Conservation (phyloP, 2,888 invertebrate genomes). For the Rhodophaea formosa region DNA sequence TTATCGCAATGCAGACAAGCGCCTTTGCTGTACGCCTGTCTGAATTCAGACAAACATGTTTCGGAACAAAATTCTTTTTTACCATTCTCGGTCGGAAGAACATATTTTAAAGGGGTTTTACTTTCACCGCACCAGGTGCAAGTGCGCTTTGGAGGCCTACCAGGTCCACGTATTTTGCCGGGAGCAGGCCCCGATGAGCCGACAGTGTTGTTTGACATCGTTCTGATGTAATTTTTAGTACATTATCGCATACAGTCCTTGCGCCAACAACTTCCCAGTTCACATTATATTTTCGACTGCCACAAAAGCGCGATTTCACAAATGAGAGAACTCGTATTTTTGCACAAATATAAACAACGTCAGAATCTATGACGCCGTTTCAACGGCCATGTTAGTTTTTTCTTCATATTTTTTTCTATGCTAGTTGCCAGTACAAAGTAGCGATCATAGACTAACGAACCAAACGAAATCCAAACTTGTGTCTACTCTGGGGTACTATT, state of each 20-base stretch:
- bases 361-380: constrained; percentile 76
- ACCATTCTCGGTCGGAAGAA: constrained; percentile 92
- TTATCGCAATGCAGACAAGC: constrained; percentile 94
- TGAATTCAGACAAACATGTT: constrained; percentile 92
- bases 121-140: constrained; percentile 95
- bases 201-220: constrained; percentile 77
- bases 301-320: constrained; percentile 28
- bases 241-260: constrained; percentile 50
- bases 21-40: constrained; percentile 93
- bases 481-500: too few species aligned
- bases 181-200: constrained; percentile 78
- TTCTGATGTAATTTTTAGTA: constrained; percentile 49
- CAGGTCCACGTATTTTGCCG: constrained; percentile 85
- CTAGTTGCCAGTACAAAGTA: not conserved
- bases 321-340: constrained; percentile 38
- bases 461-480: too few species aligned
- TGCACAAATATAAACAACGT: constrained; percentile 76
- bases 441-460: not conserved
- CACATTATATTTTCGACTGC: constrained; percentile 52
- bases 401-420: constrained; percentile 24
- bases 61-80: constrained; percentile 97
- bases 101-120: constrained; percentile 91
- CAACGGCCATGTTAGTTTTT: constrained; percentile 70
- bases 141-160: constrained; percentile 89
- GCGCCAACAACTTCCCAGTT: constrained; percentile 34